Evolutionary conservation across 2,888 invertebrate species (phyloP), one percentile per base, ranked within the genome.

Genomic region (Syrphus vitripennis): DNA sequence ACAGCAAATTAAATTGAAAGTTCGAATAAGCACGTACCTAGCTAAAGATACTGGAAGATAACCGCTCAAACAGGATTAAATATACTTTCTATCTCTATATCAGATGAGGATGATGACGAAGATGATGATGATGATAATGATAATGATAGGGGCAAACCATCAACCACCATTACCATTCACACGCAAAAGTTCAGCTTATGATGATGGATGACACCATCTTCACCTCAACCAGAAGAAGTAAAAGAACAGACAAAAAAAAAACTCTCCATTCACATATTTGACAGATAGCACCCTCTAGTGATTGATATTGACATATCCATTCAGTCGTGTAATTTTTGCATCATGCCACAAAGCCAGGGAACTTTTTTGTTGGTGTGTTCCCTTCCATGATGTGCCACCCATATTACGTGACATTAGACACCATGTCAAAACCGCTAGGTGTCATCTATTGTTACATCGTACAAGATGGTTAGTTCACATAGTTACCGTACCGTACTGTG

Each of bases 261-360:
- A 34, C 10, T 65, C 65, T 72, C 29, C 65, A 34, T 37, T 29
- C 53, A 65, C 65, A 53, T 19, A 65, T 69, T 63, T 72, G 59
- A 67, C 67, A 72, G 70, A 67, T 67, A 21, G 67, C 55, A 55
- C 69, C 1, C 12, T 50, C 34, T 34, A n/a, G 70, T 79, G 84
- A 86, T 86, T 86, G 84, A 86, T 86, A 86, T 86, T 86, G 84
- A 86, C 84, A 72, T 48, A 81, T 86, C 48, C 77, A 81, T 76
- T 86, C 81, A 67, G 84, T 80, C 81, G 81, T 80, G 77, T 86
- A 86, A 86, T 86, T 81, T 34, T 21, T 53, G 50, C 65, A 31
- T n/a, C n/a, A n/a, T n/a, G n/a, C n/a, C n/a, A n/a, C n/a, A n/a
- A n/a, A n/a, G n/a, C 50, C 40, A 71, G 37, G 65, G 29, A 57